A percentile compares a stretch with the other conserved stretches of the same genome.
phyloP scores from a whole-genome alignment of 1,140 invertebrate genomes.

The Triops longicaudatus region DNA sequence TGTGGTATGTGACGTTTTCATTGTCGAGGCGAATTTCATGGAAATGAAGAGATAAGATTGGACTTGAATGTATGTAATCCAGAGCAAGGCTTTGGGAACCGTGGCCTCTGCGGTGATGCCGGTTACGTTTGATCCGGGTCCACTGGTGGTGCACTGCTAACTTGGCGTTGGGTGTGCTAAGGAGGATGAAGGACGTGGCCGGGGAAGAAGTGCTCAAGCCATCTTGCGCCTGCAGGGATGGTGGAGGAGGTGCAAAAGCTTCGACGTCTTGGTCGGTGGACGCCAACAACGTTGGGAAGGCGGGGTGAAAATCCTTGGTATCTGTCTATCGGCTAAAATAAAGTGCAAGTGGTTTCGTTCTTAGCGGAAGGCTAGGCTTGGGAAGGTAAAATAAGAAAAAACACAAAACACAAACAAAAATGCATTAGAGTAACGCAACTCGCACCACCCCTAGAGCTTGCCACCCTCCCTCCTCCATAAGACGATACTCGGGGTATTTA shows the following conservation, averaged over 20 bases:
- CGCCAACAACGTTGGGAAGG: background rate
- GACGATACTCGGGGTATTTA: background rate
- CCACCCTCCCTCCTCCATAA: background rate
- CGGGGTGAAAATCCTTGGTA: background rate
- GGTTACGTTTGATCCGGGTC: background rate
- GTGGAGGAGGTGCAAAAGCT: background rate
- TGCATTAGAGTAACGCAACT: background rate
- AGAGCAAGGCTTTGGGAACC: background rate
- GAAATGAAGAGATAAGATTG: background rate
- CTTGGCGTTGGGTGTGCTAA: background rate
- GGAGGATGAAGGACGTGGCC: background rate
- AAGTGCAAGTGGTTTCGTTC: constrained; percentile 1
- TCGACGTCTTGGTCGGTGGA: constrained; percentile 2
- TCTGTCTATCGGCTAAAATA: background rate
- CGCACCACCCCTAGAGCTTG: background rate
- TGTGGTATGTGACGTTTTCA: background rate
- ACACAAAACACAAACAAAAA: background rate
- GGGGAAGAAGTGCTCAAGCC: background rate
- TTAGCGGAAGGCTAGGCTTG: background rate
- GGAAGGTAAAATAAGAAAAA: background rate
- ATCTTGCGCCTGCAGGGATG: constrained; percentile 10
- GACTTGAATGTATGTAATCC: too few species aligned
- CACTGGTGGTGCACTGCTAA: background rate
- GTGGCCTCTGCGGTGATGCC: background rate
- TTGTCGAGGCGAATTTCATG: background rate